phyloP scores from a whole-genome alignment of 2,888 invertebrate genomes.

The Cryptocephalus primarius region DNA sequence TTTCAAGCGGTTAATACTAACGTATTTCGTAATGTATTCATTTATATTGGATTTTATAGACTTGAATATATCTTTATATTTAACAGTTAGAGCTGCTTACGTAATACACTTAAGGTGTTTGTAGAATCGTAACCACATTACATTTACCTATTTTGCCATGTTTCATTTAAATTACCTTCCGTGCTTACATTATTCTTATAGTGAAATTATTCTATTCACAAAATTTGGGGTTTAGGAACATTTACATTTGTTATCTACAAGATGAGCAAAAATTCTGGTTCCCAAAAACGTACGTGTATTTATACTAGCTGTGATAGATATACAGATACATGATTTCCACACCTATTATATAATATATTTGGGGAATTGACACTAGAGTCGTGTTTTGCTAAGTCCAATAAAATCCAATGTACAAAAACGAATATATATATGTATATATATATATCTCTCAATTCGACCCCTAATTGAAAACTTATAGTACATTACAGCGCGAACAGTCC shows the following conservation, averaged over 20 bases:
- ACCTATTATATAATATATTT: slow-evolving; percentile 4
- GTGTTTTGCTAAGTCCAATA: slow-evolving; percentile 31
- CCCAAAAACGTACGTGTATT: slow-evolving; percentile 28
- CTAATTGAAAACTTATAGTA: background rate
- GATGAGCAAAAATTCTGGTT: slow-evolving; percentile 37
- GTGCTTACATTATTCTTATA: background rate
- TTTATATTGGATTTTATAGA: slow-evolving; percentile 25
- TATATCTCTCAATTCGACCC: too few relatives aligned
- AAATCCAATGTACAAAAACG: slow-evolving; percentile 29
- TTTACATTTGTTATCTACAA: slow-evolving; percentile 25
- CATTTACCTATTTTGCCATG: too few relatives aligned
- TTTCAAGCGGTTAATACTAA: too few relatives aligned
- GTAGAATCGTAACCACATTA: too few relatives aligned
- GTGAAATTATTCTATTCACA: background rate
- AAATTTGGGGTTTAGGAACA: slow-evolving; percentile 3
- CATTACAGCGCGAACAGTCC: too few relatives aligned
- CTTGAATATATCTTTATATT: too few relatives aligned
- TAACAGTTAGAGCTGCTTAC: too few relatives aligned
- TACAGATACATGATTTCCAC: slow-evolving; percentile 8
- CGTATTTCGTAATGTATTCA: background rate
- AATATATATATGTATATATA: background rate
- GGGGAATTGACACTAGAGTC: slow-evolving; percentile 32
- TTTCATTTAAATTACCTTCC: too few relatives aligned
- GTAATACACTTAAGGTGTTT: too few relatives aligned
- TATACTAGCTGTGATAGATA: slow-evolving; percentile 32